Evolutionary conservation across 37 sponge, comb jelly and placozoan genomes (phyloP), one percentile per base, ranked within the genome.

Genomic region (Corticium candelabrum): DNA sequence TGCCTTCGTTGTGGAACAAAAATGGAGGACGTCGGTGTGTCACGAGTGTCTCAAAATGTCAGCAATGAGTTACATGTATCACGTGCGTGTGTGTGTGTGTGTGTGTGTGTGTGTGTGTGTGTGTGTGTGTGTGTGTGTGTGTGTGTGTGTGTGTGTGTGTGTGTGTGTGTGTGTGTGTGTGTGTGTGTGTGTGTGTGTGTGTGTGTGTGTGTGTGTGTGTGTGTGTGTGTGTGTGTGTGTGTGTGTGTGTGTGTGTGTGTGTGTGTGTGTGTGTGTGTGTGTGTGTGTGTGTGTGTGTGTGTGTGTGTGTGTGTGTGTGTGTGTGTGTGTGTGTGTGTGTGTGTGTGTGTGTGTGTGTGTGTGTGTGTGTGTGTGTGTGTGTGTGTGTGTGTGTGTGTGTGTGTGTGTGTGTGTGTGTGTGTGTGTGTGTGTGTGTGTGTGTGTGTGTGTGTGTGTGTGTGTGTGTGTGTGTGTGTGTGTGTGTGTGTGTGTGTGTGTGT

Each of bases 371-470:
- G 39, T 37, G 38, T 77, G 77, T 39, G 39, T 37, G 41, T 2
- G 11, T 2, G 37, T 5, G 4, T 1, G 41, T 37, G 41, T 77
- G 41, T 37, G 41, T 77, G 39, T 39, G 37, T 37, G 35, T 37
- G 76, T 75, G 41, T 37, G 41, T 39, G 41, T 75, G 76, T 75
- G 76, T 75, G 76, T 75, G 76, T 75, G 35, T 75, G 40, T 75
- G 76, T 75, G 76, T 75, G 40, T 37, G 76, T 75, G 76, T 75
- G 76, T 75, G 76, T 75, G 38, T 75, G 76, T 75, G 76, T 75
- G 76, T 37, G 76, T 75, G 76, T 37, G 76, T 77, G 77, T 40
- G 32, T 77, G 41, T 1, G 41, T 77, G 77, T 77, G 77, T 77
- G 41, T 77, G 77, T 35, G 37, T 75, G 35, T 4, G 39, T 75